Base-by-base conservation (phyloP, 2,113 vertebrate species). In the Poicephalus gulielmi region DNA sequence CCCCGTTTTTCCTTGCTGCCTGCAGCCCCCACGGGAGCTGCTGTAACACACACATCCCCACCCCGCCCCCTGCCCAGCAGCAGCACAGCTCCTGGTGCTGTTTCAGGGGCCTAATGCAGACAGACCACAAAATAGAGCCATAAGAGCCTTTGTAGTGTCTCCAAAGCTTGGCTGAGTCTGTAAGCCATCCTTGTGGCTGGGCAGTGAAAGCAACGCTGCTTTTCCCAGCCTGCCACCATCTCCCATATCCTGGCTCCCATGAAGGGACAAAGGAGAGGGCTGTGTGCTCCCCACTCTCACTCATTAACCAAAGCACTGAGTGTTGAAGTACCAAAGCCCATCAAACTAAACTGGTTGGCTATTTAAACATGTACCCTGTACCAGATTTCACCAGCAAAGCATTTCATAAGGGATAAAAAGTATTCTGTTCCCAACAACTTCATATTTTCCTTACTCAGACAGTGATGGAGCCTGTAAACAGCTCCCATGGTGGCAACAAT, bases 101-200 rank as follows among this genome's bases (percentile, higher is more conserved):
- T 43, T 33, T 39, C 60, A 57, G 25, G 6, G 25, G 6, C 27
- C 15, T 24, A 35, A 52, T 0, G 0, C 0, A 1, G 53, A 39
- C 44, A 59, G n/a, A 46, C 37, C 53, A 37, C 30, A 64, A 37
- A 53, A 27, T 9, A 25, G 78, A 75, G 24, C 15, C 55, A 11
- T 3, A 1, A 3, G 22, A 84, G 41, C 24, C 2, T 35, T 43
- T 35, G 33, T 10, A 15, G 37, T 15, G 22, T 7, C 37, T 63
- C 41, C 1, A 14, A 64, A 73, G 27, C 44, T 15, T 1, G 6
- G 75, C 52, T 7, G 31, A 47, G 68, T 9, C 59, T 52, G 23
- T n/a, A 44, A 63, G 55, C 25, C 17, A n/a, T 6, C 28, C 53
- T 37, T 15, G 17, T 49, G 69, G 53, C 41, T 44, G 10, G 22